phyloP scores from a whole-genome alignment of 2,888 invertebrate species.

The Hanleya hanleyi region DNA sequence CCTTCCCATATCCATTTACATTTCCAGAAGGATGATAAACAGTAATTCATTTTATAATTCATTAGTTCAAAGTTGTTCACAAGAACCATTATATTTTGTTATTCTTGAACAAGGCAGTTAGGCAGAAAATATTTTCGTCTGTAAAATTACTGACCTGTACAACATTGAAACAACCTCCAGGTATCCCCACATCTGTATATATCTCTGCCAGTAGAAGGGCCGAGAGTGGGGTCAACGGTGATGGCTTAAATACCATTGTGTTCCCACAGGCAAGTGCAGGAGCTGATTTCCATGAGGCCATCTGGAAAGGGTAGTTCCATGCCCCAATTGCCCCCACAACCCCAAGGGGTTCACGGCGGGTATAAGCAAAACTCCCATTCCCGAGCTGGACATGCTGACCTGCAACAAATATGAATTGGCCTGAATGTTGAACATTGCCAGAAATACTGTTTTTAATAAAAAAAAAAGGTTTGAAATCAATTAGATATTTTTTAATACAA shows the following conservation, averaged over 20 bases:
- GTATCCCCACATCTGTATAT: slow-evolving; percentile 76
- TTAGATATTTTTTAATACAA: too few species aligned
- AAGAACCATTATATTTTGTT: too few species aligned
- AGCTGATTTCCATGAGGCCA: slow-evolving; percentile 75
- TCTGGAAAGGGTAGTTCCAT: slow-evolving; percentile 78
- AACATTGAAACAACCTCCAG: slow-evolving; percentile 76
- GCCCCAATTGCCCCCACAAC: slow-evolving; percentile 77
- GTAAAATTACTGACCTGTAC: slow-evolving; percentile 74
- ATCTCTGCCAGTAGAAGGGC: slow-evolving; percentile 76
- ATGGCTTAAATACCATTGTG: slow-evolving; percentile 77
- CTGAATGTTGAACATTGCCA: not conserved
- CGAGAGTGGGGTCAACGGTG: slow-evolving; percentile 76
- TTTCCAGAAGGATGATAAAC: too few species aligned
- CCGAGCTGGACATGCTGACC: slow-evolving; percentile 75
- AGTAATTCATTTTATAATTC: too few species aligned
- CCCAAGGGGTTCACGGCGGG: slow-evolving; percentile 76
- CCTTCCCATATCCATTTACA: too few species aligned
- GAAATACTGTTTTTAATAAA: not conserved
- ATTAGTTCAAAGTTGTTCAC: too few species aligned
- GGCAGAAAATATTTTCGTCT: too few species aligned
- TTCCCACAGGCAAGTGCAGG: slow-evolving; percentile 77
- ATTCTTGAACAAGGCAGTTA: too few species aligned
- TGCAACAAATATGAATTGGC: too few species aligned
- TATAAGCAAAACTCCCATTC: slow-evolving; percentile 75
- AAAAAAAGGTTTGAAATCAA: too few species aligned